Evolutionary conservation across 2,113 vertebrate species (phyloP).

Genomic region (Empidonax alnorum): DNA sequence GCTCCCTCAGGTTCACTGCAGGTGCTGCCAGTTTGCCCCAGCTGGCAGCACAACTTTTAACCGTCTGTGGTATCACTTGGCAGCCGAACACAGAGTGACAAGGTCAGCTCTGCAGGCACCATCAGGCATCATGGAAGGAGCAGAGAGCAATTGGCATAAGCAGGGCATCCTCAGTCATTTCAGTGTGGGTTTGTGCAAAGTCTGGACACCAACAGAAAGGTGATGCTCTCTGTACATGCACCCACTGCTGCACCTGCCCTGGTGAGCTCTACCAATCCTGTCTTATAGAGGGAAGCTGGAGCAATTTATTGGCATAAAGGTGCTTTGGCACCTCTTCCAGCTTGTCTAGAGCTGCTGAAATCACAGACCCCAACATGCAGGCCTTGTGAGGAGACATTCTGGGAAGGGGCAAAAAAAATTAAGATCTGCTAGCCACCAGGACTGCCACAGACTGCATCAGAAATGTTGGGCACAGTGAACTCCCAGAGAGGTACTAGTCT

Average conservation of each 20-base stretch:
- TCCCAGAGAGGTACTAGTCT: background rate
- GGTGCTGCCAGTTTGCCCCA: background rate
- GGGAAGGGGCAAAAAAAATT: background rate
- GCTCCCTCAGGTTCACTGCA: background rate
- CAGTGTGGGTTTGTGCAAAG: background rate
- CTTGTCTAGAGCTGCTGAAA: background rate
- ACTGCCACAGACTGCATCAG: background rate
- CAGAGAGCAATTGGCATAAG: background rate
- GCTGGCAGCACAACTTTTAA: background rate
- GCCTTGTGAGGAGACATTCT: background rate
- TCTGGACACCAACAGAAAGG: background rate
- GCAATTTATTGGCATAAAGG: background rate
- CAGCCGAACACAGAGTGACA: background rate
- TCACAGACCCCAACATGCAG: background rate
- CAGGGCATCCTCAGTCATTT: background rate
- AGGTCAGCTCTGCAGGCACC: background rate
- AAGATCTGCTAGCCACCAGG: background rate
- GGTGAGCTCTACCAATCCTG: background rate
- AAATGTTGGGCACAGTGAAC: background rate
- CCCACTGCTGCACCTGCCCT: background rate
- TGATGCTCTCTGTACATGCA: fast-evolving
- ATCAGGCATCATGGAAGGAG: background rate
- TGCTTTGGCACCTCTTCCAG: background rate
- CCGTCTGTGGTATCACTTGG: background rate
- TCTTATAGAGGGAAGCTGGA: background rate